Conservation (phyloP, 1,140 invertebrate genomes). For the Melanaphis sacchari region DNA sequence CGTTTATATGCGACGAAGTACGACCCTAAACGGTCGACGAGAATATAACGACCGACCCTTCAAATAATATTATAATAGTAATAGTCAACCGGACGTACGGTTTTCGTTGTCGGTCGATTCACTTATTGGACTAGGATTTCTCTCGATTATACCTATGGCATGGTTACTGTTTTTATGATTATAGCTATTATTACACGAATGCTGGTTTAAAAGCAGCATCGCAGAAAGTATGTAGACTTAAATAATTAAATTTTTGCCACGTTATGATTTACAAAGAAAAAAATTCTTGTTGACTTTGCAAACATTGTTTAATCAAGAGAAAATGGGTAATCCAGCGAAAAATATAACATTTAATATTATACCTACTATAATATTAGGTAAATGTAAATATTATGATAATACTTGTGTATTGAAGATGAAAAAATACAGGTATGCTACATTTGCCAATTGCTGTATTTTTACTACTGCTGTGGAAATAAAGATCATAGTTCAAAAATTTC, state of each 20-base stretch:
- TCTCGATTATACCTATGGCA: not conserved
- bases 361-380: not conserved
- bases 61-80: conserved; percentile 18
- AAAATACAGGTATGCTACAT: too few relatives aligned
- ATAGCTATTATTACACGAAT: not conserved
- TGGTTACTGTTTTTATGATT: not conserved
- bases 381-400: not conserved
- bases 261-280: not conserved
- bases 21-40: not conserved
- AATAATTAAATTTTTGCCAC: not conserved
- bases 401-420: not conserved
- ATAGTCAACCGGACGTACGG: not conserved
- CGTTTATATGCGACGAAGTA: not conserved
- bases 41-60: conserved; percentile 28
- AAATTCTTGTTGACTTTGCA: not conserved
- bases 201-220: not conserved
- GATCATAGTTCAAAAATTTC: not conserved
- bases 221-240: not conserved
- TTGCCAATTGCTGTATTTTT: not conserved
- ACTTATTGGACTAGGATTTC: not conserved
- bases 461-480: not conserved
- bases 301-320: not conserved
- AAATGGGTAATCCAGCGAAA: not conserved
- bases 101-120: not conserved
- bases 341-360: not conserved